Base-by-base conservation (phyloP, 1,140 invertebrate species). In the Drosophila fuyamai region DNA sequence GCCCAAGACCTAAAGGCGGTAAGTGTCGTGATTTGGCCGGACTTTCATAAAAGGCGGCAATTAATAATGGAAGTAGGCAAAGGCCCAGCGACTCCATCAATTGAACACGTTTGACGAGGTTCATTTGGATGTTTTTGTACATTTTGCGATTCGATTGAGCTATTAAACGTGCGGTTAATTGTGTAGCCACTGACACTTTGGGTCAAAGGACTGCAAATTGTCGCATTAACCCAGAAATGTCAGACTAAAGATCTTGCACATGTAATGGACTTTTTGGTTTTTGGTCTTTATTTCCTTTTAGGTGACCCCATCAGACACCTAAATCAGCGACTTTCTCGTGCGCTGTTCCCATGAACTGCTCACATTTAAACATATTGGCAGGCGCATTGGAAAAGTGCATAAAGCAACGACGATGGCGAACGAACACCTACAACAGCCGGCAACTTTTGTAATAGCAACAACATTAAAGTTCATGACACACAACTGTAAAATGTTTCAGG, bases 401-500 rank as follows among this genome's bases (percentile, higher is more conserved):
- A 48, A 50, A 41, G 38, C 55, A 47, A 46, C n/a, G 48, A 27
- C 48, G 29, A 7, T 32, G 23, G 23, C 23, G 38, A 36, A 41
- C 76, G 55, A 62, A 60, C 60, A 60, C 60, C 60, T 23, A 58
- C 59, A 61, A 16, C 58, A 29, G 53, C 36, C 44, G 35, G 36
- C 61, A 43, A 27, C 79, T 81, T 54, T 62, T 67, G 73, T 58
- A 67, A 76, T 57, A 54, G 60, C 71, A 76, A 75, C 62, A 65
- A 65, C 83, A 88, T 79, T 86, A 88, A 88, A 88, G 83, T 86
- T 86, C 83, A 86, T 89, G 83, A 86, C 83, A 86, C 83, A 86
- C 84, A 86, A 86, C 83, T 89, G 83, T 89, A 86, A 86, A 89
- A 89, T 72, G 73, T 79, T 89, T 89, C 84, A 86, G 84, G 60